Base-by-base conservation (phyloP, 2,888 invertebrate species). In the Himalopsyche japonica region DNA sequence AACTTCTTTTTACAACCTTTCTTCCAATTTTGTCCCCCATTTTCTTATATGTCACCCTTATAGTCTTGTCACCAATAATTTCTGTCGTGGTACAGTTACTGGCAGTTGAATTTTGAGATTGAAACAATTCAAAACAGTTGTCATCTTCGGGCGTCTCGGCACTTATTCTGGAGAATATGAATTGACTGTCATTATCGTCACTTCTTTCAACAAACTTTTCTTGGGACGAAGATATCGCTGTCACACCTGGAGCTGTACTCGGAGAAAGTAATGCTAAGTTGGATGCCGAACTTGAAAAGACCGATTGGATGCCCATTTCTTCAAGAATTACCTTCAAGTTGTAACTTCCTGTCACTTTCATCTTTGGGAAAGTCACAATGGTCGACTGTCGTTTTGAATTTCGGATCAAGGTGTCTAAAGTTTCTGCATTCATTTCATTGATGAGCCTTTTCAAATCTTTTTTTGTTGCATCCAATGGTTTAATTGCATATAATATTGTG, bases 261-360 rank as follows among this genome's bases (percentile, higher is more conserved):
- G 91, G 89, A 0, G 94, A 93, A 12, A 96, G 92, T 10, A 95
- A 89, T 0, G 95, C 95, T 79, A 97, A 93, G 90, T 96, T 95
- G 0, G 95, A 94, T 80, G 90, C 89, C 0, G 87, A 87, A 0
- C 93, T 92, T 84, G 92, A 89, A 88, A 97, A 97, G 85, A 97
- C 90, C 0, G 94, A 92, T 1, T 89, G 89, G 0, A 96, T 89
- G 0, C 95, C 95, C 83, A 96, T 89, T 3, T 89, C 88, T 86
- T 93, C 89, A 4, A 97, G 89, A 0, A 93, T 88, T 0, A 90
- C 86, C 84, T 92, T 93, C 70, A 96, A 89, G 87, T 93, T 92
- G 3, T 93, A 88, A 0, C 92, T 93, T 78, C 92, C 93, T 86
- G 94, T 93, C 1, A 97, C 90, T 87, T 94, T 94, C 94, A 97